These are phyloP conservation scores for Myzus persicae DNA, from an alignment of 1,140 invertebrate species.

Conservation along the genomic window DNA sequence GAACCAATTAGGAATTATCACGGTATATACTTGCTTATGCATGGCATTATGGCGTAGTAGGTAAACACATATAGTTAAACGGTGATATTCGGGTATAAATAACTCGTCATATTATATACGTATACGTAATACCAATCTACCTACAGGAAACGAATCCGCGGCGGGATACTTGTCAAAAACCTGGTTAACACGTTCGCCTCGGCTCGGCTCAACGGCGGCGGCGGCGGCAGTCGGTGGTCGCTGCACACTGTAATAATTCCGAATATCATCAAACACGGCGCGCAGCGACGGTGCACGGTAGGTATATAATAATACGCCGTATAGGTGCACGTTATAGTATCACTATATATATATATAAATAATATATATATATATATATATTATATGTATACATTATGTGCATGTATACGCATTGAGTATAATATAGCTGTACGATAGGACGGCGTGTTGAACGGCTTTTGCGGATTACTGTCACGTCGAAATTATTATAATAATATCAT, in stretches of 20 bases:
- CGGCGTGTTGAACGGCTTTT: background rate
- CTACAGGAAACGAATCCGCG: slow-evolving; percentile 41
- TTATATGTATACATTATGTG: too few relatives aligned
- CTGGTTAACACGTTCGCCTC: slow-evolving; percentile 52
- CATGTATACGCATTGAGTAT: too few relatives aligned
- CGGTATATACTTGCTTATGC: too few relatives aligned
- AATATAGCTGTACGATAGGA: background rate
- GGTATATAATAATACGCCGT: background rate
- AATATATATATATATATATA: background rate
- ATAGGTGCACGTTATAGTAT: background rate
- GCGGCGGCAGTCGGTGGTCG: background rate
- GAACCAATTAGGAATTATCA: slow-evolving; percentile 1
- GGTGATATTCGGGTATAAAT: slow-evolving; percentile 19
- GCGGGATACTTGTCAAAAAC: slow-evolving; percentile 45
- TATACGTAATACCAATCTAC: background rate
- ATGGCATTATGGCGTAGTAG: background rate
- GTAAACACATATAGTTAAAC: slow-evolving; percentile 17
- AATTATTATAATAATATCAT: background rate
- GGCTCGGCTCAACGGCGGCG: background rate
- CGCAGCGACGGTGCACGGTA: background rate
- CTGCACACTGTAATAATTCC: background rate
- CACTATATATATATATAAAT: background rate
- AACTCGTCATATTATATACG: background rate
- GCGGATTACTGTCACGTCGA: slow-evolving; percentile 30
- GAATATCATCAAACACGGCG: background rate